phyloP scores from a whole-genome alignment of 2,888 invertebrate species.

The Norana najaformis region DNA sequence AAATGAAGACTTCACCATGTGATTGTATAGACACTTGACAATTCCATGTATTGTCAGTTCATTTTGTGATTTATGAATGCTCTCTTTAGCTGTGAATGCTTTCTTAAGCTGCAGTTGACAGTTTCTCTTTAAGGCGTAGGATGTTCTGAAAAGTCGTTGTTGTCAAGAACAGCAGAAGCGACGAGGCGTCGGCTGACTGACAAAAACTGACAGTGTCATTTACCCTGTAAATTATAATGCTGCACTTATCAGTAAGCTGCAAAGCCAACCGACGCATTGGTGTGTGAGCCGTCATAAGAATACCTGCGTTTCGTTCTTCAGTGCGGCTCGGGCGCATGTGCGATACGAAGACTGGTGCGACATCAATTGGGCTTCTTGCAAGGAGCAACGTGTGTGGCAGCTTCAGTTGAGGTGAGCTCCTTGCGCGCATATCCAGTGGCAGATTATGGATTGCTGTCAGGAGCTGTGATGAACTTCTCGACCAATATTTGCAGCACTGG shows the following conservation, averaged over 20 bases:
- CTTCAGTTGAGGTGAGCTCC: background rate
- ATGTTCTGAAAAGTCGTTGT: background rate
- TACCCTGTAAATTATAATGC: background rate
- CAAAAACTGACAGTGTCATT: background rate
- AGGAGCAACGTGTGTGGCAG: background rate
- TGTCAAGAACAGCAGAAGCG: background rate
- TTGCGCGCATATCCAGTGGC: background rate
- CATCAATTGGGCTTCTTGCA: background rate
- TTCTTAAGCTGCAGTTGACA: background rate
- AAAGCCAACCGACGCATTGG: background rate
- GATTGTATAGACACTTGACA: background rate
- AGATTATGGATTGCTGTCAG: constrained; percentile 20
- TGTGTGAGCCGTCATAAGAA: background rate
- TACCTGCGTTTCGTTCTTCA: background rate
- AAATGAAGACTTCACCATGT: background rate
- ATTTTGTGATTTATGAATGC: background rate
- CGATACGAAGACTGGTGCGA: background rate
- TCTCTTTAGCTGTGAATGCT: background rate
- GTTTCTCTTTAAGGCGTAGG: background rate
- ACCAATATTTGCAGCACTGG: background rate
- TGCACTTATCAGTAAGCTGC: background rate
- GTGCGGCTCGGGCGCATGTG: background rate
- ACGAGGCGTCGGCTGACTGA: background rate
- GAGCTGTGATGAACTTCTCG: constrained; percentile 18
- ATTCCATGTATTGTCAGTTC: background rate